phyloP scores from a whole-genome alignment of 30 jellyfish, hydroid and myxozoan genomes.

The Aurelia sp. region DNA sequence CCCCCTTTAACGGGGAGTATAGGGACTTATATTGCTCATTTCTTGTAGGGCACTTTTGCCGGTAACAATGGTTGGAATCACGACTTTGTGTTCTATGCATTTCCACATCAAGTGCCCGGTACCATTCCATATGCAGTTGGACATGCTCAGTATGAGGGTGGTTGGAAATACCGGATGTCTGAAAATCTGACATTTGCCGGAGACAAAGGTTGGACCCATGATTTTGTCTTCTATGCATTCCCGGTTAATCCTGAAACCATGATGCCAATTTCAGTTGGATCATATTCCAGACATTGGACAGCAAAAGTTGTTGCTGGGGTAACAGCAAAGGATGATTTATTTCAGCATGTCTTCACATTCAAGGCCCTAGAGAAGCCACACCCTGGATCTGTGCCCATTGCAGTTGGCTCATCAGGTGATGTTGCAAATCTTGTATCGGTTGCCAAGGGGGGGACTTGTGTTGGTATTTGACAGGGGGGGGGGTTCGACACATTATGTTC shows the following conservation, averaged over 20 bases:
- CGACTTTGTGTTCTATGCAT: slow-evolving; percentile 48
- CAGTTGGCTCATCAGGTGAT: slow-evolving; percentile 40
- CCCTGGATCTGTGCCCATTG: slow-evolving; percentile 28
- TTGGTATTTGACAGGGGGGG: no score
- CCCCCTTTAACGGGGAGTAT: no score
- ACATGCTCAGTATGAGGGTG: slow-evolving; percentile 42
- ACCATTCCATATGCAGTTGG: slow-evolving; percentile 63
- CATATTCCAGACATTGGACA: slow-evolving; percentile 42
- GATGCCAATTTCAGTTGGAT: slow-evolving; percentile 55
- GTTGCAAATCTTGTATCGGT: neutral
- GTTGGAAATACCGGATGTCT: slow-evolving; percentile 60
- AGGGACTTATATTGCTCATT: neutral
- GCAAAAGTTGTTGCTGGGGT: slow-evolving; percentile 50
- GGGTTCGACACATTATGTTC: no score
- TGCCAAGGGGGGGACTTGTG: no score
- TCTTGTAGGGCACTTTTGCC: slow-evolving; percentile 14
- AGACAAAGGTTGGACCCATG: slow-evolving; percentile 69
- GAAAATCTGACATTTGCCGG: slow-evolving; percentile 46
- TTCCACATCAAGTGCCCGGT: slow-evolving; percentile 35
- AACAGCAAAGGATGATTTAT: slow-evolving; percentile 28
- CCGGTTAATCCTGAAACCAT: slow-evolving; percentile 40
- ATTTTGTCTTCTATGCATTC: slow-evolving; percentile 48
- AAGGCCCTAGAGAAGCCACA: slow-evolving; percentile 21
- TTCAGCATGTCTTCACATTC: slow-evolving; percentile 36
- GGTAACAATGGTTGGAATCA: slow-evolving; percentile 53